Evolutionary conservation across 2,113 vertebrate species (phyloP), one percentile per base, ranked within the genome.

Genomic region (Campylomormyrus tamandua): DNA sequence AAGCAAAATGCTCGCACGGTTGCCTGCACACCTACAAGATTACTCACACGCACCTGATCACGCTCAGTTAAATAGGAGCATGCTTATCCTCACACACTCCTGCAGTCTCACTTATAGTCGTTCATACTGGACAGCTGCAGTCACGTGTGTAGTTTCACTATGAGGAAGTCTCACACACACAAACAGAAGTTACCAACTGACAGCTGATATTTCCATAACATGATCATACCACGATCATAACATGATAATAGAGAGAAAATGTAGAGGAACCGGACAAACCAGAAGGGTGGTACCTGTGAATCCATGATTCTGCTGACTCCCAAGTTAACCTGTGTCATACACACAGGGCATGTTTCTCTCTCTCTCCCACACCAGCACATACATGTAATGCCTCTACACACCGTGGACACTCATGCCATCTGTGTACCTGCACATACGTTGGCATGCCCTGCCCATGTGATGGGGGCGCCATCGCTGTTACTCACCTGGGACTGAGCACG

Each of bases 401-500:
- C 96, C 0, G 96, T 95, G 0, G 92, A 95, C 10, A 70, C n/a
- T 52, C 10, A 24, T 24, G 11, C 24, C 48, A 50, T 5, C 84
- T 24, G 45, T 52, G 21, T 52, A 8, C 48, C 45, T 5, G 5
- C 50, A 27, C 24, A 17, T 56, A 49, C 3, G 2, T 2, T 1
- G 27, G 5, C 49, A 27, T 46, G 1, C 24, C 35, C 1, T 42
- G 3, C 49, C 27, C 62, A 11, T 11, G 1, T 27, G 62, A 66
- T 2, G 5, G n/a, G 9, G 11, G 0, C 0, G 24, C 24, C 56
- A 62, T 62, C 24, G 7, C 11, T 31, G 62, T 13, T 70, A 42
- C 74, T 6, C 95, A 99, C 98, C 97, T 99, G 98, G 52, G 98
- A 98, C 93, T 99, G 98, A 24, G 98, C 97, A 90, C 97, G 96